Evolutionary conservation across 2,888 invertebrate species (phyloP), one percentile per base, ranked within the genome.

Genomic region (Hylaea fasciaria): DNA sequence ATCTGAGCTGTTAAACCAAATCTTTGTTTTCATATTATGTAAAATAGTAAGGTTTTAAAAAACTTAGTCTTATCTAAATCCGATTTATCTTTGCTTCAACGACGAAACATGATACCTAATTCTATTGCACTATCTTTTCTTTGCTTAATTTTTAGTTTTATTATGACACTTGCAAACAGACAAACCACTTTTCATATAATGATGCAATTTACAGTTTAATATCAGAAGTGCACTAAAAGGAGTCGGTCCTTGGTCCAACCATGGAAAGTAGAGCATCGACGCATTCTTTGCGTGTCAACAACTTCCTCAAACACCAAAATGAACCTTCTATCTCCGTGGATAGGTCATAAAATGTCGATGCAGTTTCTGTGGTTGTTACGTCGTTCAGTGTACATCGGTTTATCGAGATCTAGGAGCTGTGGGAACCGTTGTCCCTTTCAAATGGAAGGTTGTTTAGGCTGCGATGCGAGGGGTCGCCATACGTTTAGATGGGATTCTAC

Each of bases 351-450:
- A 68, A 66, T 64, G 57, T 40, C 5, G 14, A 37, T 40, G 13
- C 4, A 39, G 8, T n/a, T 40, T 13, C 10, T 0, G 0, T 17
- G 45, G 53, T 2, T 47, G n/a, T 55, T 76, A 71, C 11, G 70
- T 46, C 70, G 54, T 72, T 74, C 57, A 47, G 41, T n/a, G 10
- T 29, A n/a, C 61, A 28, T 39, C 50, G 29, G 44, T 57, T 63
- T 68, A 79, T 82, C 79, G 80, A 77, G 76, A 83, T 82, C 73
- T 73, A 80, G 81, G 80, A 74, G 70, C 82, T 88, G 89, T 91
- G 91, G 88, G 90, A 91, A 90, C 82, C 60, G 69, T 71, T 76
- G 81, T 85, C 84, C 89, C 89, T 87, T 90, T 89, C 88, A 76
- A 88, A 81, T 79, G 69, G 72, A 68, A 56, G 73, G 77, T 80